phyloP scores from a whole-genome alignment of 2,797 vertebrate genomes.

The Micropoecilia bifurca region DNA sequence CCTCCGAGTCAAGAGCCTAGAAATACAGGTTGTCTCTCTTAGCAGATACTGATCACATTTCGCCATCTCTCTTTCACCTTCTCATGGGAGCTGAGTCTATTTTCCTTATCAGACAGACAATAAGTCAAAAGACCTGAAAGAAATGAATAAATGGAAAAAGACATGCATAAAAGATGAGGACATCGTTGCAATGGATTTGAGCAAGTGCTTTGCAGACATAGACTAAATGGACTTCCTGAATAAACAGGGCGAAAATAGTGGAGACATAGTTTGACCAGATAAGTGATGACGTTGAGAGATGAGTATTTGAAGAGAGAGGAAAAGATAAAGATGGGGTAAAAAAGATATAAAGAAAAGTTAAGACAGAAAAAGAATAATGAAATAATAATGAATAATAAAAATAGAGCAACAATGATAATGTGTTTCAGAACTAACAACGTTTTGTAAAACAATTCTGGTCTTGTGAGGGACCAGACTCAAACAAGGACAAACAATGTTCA shows the following conservation, averaged over 20 bases:
- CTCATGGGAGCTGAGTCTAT: conserved; percentile 36
- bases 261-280: conserved; percentile 31
- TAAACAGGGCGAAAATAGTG: conserved; percentile 34
- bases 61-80: conserved; percentile 23
- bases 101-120: conserved; percentile 39
- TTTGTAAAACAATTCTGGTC: not conserved
- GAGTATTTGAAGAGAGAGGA: not conserved
- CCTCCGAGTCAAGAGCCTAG: not conserved
- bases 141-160: conserved; percentile 24
- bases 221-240: conserved; percentile 25
- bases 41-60: conserved; percentile 29
- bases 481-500: too few species aligned
- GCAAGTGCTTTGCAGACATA: conserved; percentile 16
- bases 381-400: too few species aligned
- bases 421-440: not conserved
- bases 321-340: not conserved
- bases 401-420: not conserved
- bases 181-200: conserved; percentile 32
- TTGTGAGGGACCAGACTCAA: too few species aligned
- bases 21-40: conserved; percentile 4
- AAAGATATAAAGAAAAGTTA: conserved; percentile 3
- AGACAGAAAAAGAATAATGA: not conserved
- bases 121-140: conserved; percentile 14
- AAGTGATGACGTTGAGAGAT: conserved; percentile 3
- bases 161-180: conserved; percentile 47